Base-by-base conservation (phyloP, 1,140 invertebrate species). In the Watersipora subatra region DNA sequence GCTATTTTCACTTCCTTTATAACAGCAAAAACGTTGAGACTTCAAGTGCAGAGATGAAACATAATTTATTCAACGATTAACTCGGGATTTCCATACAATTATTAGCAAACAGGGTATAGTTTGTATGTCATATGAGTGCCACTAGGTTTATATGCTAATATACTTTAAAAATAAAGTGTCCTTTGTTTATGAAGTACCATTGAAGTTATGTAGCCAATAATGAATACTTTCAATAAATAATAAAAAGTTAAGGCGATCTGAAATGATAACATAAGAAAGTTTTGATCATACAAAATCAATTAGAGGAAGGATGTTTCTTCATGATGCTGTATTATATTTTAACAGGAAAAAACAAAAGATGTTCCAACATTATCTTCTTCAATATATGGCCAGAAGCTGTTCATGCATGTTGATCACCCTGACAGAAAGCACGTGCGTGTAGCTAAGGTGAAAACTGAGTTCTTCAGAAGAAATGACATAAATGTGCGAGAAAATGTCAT, bases 391-490 rank as follows among this genome's bases (percentile, higher is more conserved):
- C 76, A 79, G 64, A 64, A 70, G 20, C 62, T 78, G 1, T 19
- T 71, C 15, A 66, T 55, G n/a, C 58, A 70, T 58, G 56, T 72
- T 57, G 62, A 67, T 62, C 64, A 57, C 62, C 73, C 72, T 46
- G 74, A 75, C 57, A 71, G 77, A 65, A 68, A 73, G 63, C 75
- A 78, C 73, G 76, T 76, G 7, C 67, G 76, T 46, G 74, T 79
- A 59, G 75, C 69, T 1, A 69, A 70, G 64, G 75, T 80, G 2
- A 68, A 73, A 59, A 63, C 71, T 1, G 77, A 80, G 65, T 80
- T 80, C 62, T 80, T 73, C 65, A 64, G 76, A 61, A 64, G 76
- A 57, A 79, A 78, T 71, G 74, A 73, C 56, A 73, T 75, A 58
- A 70, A 28, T 59, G 22, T 59, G 22, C 7, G 58, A 59, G 22